These are phyloP conservation scores for Diadumene lineata DNA, from an alignment of 92 coral and sea anemone genomes.

Conservation along the genomic window DNA sequence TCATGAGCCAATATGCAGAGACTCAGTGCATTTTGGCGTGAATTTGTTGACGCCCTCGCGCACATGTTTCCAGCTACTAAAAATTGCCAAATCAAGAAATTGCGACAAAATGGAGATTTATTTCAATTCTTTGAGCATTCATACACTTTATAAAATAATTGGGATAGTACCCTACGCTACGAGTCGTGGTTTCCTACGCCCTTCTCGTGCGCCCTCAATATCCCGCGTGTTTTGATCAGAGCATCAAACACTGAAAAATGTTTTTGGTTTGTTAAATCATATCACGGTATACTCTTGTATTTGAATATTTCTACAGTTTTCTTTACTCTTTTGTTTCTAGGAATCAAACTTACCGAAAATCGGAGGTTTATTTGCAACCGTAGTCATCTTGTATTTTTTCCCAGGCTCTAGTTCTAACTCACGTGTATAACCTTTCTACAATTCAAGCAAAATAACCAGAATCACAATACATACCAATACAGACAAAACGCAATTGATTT, in stretches of 20 bases:
- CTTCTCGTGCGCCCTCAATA: no score
- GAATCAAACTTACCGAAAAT: conserved; percentile 77
- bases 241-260: no score
- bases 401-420: conserved; percentile 70
- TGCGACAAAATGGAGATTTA: no score
- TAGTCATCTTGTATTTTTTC: conserved; percentile 66
- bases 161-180: no score
- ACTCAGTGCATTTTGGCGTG: not conserved
- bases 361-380: conserved; percentile 79
- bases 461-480: conserved; percentile 14
- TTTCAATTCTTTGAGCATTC: no score
- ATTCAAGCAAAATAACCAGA: not conserved
- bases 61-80: not conserved
- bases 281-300: no score
- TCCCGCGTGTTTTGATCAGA: no score
- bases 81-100: no score
- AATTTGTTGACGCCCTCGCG: conserved; percentile 8
- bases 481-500: no score
- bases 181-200: no score
- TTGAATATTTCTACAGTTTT: not conserved
- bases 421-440: conserved; percentile 69
- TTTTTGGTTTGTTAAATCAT: no score
- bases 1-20: not conserved
- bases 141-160: no score
- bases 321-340: not conserved